Evolutionary conservation across 2,888 invertebrate genomes (phyloP).

Genomic region (Xestia sexstrigata): DNA sequence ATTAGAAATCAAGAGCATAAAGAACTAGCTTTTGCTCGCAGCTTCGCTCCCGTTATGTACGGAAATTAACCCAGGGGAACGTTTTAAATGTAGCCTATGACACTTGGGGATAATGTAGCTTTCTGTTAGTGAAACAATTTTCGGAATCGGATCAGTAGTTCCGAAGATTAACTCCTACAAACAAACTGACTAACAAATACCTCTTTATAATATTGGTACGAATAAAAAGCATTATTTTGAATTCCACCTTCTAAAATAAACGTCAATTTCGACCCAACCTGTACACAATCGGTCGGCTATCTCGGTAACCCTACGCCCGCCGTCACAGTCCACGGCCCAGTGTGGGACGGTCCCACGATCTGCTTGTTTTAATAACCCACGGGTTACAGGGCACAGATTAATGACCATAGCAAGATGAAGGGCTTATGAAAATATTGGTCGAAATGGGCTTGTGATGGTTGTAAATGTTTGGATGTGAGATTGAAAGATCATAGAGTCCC

Average conservation of each 20-base stretch:
- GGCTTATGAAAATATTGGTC: constrained; percentile 37
- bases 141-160: too few species aligned
- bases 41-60: too few species aligned
- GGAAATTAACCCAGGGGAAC: too few species aligned
- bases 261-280: constrained; percentile 43
- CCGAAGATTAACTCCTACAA: too few species aligned
- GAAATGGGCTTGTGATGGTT: background rate
- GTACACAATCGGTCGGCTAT: constrained; percentile 60
- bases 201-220: too few species aligned
- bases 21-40: too few species aligned
- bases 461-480: constrained; percentile 13
- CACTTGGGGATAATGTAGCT: too few species aligned
- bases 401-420: constrained; percentile 56
- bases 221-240: background rate
- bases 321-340: constrained; percentile 69
- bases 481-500: background rate
- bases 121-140: too few species aligned
- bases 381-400: constrained; percentile 64
- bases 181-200: too few species aligned
- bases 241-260: background rate
- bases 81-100: too few species aligned
- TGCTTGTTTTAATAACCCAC: constrained; percentile 63
- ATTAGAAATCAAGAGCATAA: background rate
- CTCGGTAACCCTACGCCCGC: constrained; percentile 70
- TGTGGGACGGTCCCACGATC: constrained; percentile 73